Percentiles rank a stretch among this genome's conserved stretches.
These are phyloP conservation scores for Panzeria rudis DNA, from an alignment of 2,888 invertebrate species.

Conservation along the genomic window DNA sequence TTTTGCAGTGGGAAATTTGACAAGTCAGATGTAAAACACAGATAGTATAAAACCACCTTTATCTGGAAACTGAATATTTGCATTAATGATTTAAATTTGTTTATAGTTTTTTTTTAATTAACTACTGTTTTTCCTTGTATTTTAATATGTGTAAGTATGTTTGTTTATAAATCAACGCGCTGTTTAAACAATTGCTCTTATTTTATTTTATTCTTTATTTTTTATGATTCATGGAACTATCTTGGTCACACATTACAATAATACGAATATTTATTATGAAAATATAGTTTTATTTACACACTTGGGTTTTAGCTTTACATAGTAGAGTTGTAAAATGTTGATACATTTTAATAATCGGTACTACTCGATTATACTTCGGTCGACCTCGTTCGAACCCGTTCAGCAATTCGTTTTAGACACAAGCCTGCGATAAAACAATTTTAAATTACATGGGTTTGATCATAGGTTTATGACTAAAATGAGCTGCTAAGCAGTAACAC, in stretches of 20 bases:
- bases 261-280: not conserved
- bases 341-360: no score
- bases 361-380: no score
- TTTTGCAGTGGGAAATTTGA: no score
- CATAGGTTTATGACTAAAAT: no score
- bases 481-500: no score
- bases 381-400: no score
- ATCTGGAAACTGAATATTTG: conserved; percentile 45
- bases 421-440: no score
- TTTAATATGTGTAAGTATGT: not conserved
- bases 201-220: conserved; percentile 34
- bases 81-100: conserved; percentile 28
- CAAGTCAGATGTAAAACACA: no score
- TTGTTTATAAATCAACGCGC: conserved; percentile 20
- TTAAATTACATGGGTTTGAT: no score
- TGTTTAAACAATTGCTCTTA: conserved; percentile 37
- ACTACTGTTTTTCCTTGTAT: conserved; percentile 11
- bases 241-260: conserved; percentile 36
- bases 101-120: conserved; percentile 28
- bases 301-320: not conserved
- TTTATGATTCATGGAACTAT: conserved; percentile 56
- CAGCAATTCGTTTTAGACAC: no score
- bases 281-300: conserved; percentile 12
- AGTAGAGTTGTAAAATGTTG: conserved; percentile 27
- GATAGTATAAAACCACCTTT: no score